Evolutionary conservation across 2,113 vertebrate species (phyloP), one percentile per base, ranked within the genome.

Genomic region (Patagioenas fasciata): DNA sequence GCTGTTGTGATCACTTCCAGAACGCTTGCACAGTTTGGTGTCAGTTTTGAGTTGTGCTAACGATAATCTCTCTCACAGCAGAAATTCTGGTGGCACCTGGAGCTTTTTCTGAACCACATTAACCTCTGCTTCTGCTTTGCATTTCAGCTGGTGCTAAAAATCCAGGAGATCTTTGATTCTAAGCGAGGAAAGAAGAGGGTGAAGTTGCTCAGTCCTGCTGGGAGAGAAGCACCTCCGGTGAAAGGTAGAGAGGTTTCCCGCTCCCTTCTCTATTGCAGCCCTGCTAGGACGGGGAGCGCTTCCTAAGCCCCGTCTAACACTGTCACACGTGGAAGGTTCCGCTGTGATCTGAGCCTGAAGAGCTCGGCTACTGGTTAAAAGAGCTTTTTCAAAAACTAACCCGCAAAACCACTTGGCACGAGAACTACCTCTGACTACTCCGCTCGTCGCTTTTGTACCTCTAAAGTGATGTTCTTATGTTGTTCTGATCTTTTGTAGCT

Each of bases 91-190:
- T 62, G 87, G 47, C 64, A 38, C 23, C 53, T 65, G 10, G 51
- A 34, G 24, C 15, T 17, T 65, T 81, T 69, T 69, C 58, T 92
- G 80, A 40, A 57, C 40, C 6, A 10, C 38, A 9, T 72, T 95
- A 84, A 96, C 53, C 51, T 85, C 24, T 92, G 34, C 83, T 96
- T 96, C 95, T 95, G 60, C 47, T 94, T 96, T 94, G 97, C 54
- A n/a, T 97, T 98, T 73, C 96, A 99, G 99, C 98, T 99, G 89
- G 98, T 99, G 54, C 97, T 98, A 84, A 99, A 99, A 98, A 99
- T 99, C 85, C 98, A 99, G 92, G 99, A 99, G 34, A 98, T 99
- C 91, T 99, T 99, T 98, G 98, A 99, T 75, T 98, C 99, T 80
- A 99, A 99, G 95, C 98, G 99, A 97, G 99, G 99, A 50, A 99